Evolutionary conservation across 2,113 vertebrate species (phyloP), one percentile per base, ranked within the genome.

Genomic region (Sialia sialis): DNA sequence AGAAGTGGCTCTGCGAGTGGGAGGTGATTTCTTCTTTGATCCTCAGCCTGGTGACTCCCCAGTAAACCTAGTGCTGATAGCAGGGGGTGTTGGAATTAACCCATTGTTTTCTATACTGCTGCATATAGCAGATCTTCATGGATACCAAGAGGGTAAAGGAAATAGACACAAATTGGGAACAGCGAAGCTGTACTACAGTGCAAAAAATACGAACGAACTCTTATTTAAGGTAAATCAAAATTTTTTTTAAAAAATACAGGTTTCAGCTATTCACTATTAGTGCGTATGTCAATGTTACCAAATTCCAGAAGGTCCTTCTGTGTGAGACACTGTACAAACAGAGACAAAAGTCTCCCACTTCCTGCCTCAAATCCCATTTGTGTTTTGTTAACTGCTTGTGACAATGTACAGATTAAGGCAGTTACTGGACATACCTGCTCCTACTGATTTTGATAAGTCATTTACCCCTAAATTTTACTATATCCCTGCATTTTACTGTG

Each of bases 11-110:
- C 95, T 99, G 70, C 97, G 99, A 89, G 98, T 99, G 48, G 99
- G 99, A 16, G 99, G 99, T 48, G 98, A 99, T 94, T 99, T 99
- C 98, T 99, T 98, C 97, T 99, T 99, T 93, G 98, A 99, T 97
- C 99, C 99, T 38, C 96, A 97, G 30, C 98, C 98, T 32, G 94
- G 97, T 46, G 98, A 99, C 43, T 92, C 98, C 23, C 92, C 98
- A 12, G 96, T 98, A 93, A 98, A 99, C 90, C 95, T 99, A 43
- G 97, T 99, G 86, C 95, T 99, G 94, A 98, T 99, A 79, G 99
- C 98, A 15, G 99, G 99, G 21, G 99, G 99, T 20, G 99, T 99
- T 4, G 99, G 99, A 69, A 99, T 99, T 97, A 99, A 99, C 96
- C 99, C 99, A 13, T 97, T 99, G 87, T 98, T 99, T 96, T 99